These are phyloP conservation scores for Nomada hirtipes DNA, from an alignment of 2,888 invertebrate genomes.

Conservation along the genomic window DNA sequence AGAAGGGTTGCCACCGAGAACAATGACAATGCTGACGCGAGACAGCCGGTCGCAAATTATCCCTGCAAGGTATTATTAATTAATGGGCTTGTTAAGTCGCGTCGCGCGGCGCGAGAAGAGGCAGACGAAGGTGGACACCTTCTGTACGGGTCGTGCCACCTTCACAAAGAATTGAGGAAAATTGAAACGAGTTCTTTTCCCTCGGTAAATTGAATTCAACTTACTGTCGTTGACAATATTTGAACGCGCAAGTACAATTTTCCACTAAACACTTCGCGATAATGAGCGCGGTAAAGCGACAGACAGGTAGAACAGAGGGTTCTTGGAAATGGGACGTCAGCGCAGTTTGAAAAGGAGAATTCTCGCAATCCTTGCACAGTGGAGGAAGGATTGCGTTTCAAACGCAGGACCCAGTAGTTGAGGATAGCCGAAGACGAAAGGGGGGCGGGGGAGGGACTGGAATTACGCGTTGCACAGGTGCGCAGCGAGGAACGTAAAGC, in stretches of 20 bases:
- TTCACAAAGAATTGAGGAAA: too few species aligned
- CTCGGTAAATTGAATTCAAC: too few species aligned
- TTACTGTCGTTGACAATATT: too few species aligned
- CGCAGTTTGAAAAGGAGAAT: slow-evolving; percentile 23
- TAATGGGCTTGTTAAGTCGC: slow-evolving; percentile 68
- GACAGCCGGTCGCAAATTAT: slow-evolving; percentile 67
- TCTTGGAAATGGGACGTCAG: slow-evolving; percentile 1
- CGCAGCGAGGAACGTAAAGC: slow-evolving; percentile 56
- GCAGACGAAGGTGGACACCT: slow-evolving; percentile 16
- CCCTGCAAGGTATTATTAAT: slow-evolving; percentile 70
- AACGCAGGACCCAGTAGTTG: slow-evolving; percentile 21
- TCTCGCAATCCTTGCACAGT: background rate
- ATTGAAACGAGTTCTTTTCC: background rate
- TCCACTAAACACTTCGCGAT: too few species aligned
- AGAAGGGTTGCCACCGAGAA: slow-evolving; percentile 37
- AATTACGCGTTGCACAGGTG: slow-evolving; percentile 65
- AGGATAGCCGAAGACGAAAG: slow-evolving; percentile 31
- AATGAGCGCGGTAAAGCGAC: background rate
- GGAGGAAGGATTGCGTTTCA: slow-evolving; percentile 20
- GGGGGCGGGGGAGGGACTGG: background rate
- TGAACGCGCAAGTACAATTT: too few species aligned
- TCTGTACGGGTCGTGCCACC: background rate
- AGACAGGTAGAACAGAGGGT: background rate
- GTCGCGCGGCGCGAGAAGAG: slow-evolving; percentile 34
- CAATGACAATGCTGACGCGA: slow-evolving; percentile 66